phyloP scores from a whole-genome alignment of 2,888 invertebrate species.

The Lamellibrachia satsuma region DNA sequence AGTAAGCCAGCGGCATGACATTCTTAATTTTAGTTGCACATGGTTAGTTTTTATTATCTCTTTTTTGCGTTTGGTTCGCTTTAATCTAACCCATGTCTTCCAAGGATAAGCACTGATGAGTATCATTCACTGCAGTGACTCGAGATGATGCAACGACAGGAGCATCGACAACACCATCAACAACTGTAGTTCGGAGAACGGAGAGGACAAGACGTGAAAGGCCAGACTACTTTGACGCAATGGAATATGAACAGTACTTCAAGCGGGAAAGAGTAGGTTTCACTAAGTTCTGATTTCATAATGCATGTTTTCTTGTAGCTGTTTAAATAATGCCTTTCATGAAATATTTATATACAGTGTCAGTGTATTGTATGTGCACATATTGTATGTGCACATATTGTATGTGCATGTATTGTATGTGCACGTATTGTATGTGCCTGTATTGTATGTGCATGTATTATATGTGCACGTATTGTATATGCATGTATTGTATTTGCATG shows the following conservation, averaged over 20 bases:
- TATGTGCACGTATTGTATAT: too few relatives aligned
- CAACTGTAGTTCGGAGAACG: constrained; percentile 14
- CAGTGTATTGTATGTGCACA: background rate
- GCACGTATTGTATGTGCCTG: background rate
- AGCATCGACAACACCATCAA: background rate
- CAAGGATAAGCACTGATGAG: too few relatives aligned
- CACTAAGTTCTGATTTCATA: background rate
- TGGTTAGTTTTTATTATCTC: too few relatives aligned
- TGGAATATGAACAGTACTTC: constrained; percentile 31
- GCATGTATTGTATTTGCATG: too few relatives aligned
- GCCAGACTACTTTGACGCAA: constrained; percentile 27
- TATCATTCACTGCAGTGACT: background rate
- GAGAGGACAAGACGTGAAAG: constrained; percentile 22
- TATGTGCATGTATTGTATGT: background rate
- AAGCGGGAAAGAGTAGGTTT: constrained; percentile 17
- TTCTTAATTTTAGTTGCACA: too few relatives aligned
- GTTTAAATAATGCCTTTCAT: background rate
- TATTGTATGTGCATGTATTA: too few relatives aligned
- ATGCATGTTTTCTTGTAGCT: background rate
- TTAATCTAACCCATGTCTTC: too few relatives aligned
- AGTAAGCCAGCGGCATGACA: too few relatives aligned
- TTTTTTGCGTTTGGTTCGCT: too few relatives aligned
- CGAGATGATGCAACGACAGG: background rate
- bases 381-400: background rate
- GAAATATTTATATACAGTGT: background rate